phyloP scores from a whole-genome alignment of 2,113 vertebrate genomes.

The Myiagra hebetior region DNA sequence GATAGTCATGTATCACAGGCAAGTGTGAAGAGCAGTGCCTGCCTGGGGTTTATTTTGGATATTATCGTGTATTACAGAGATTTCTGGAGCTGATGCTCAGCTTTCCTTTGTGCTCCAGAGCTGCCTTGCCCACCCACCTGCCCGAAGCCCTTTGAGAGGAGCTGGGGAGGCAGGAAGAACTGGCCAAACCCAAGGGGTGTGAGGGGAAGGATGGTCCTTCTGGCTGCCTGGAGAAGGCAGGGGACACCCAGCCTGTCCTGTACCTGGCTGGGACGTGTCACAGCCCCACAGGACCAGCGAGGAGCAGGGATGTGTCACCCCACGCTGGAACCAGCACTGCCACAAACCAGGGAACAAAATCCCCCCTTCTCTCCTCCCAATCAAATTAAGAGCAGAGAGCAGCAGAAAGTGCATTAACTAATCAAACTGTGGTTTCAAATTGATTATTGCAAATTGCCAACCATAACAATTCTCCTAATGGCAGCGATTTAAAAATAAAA shows the following conservation, averaged over 20 bases:
- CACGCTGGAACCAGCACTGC: accelerated
- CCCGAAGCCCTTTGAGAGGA: background rate
- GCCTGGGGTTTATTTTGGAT: background rate
- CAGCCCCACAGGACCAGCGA: accelerated
- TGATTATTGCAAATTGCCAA: conserved; percentile 74
- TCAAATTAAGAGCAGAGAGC: conserved; percentile 55
- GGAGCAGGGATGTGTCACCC: background rate
- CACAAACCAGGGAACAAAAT: background rate
- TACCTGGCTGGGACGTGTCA: background rate
- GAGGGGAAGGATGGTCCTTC: background rate
- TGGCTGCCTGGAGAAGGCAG: background rate
- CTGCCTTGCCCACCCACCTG: background rate
- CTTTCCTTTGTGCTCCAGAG: background rate
- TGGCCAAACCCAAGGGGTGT: accelerated
- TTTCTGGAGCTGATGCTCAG: background rate
- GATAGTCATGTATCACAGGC: background rate
- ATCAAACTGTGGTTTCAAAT: conserved; percentile 73
- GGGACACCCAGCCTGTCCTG: background rate
- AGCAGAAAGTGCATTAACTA: conserved; percentile 74
- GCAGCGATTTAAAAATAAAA: conserved; percentile 53
- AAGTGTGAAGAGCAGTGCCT: background rate
- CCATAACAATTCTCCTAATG: conserved; percentile 67
- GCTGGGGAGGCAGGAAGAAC: background rate
- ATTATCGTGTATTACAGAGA: background rate
- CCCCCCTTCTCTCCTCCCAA: background rate